Conservation (phyloP, 2,797 vertebrate genomes). For the Acanthurus lineatus region DNA sequence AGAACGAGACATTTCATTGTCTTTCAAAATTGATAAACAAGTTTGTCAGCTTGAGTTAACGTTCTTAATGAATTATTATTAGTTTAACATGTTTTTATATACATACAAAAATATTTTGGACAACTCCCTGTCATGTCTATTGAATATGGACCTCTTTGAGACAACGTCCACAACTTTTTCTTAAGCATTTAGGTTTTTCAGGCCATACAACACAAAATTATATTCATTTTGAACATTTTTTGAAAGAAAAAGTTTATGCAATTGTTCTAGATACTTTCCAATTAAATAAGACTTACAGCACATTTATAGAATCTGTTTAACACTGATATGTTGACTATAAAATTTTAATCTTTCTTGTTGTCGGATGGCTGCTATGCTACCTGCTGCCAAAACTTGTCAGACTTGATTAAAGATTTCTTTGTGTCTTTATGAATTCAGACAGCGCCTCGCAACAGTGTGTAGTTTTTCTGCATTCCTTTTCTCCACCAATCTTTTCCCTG, state of each 20-base stretch:
- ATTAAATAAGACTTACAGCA: not conserved
- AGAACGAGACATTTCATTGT: not conserved
- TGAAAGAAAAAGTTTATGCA: not conserved
- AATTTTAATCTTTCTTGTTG: not conserved
- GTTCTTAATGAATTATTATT: not conserved
- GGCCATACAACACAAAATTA: no score
- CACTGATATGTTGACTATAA: not conserved
- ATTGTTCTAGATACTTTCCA: not conserved
- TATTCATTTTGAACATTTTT: not conserved
- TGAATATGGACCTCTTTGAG: not conserved
- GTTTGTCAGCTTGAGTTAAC: no score
- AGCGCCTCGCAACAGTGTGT: not conserved
- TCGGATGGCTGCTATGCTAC: not conserved
- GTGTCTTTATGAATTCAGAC: not conserved
- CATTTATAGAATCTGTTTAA: not conserved
- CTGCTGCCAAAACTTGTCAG: slow-evolving; percentile 36
- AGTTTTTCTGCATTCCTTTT: slow-evolving; percentile 19
- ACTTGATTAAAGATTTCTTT: not conserved
- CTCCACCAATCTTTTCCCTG: not conserved
- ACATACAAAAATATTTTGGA: not conserved
- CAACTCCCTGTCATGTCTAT: not conserved
- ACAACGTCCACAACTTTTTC: not conserved
- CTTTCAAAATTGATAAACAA: no score
- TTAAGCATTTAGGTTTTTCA: not conserved
- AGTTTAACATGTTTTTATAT: not conserved